Percentiles rank a stretch among this genome's conserved stretches.
phyloP scores from a whole-genome alignment of 2,888 invertebrate genomes.

The Dilophus febrilis region DNA sequence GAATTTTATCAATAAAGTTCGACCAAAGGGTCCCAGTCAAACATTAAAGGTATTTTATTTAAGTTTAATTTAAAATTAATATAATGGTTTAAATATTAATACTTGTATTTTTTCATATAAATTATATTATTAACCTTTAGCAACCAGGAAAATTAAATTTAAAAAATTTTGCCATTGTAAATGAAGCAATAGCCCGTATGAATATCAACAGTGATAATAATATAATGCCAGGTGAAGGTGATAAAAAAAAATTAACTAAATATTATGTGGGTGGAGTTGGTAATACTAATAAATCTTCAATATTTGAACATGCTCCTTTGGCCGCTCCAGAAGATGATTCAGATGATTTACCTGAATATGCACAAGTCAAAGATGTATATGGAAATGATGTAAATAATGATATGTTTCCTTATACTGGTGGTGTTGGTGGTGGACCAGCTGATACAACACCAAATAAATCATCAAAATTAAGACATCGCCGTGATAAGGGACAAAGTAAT shows the following conservation, averaged over 20 bases:
- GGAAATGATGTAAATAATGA: slow-evolving; percentile 34
- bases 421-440: slow-evolving; percentile 25
- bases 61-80: slow-evolving; percentile 8
- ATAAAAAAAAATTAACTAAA: slow-evolving; percentile 21
- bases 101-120: slow-evolving; percentile 9
- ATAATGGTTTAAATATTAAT: not conserved
- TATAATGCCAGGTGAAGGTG: slow-evolving; percentile 18
- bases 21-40: slow-evolving; percentile 50
- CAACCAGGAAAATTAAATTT: slow-evolving; percentile 82
- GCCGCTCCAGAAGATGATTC: slow-evolving; percentile 57
- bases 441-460: slow-evolving; percentile 44
- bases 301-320: slow-evolving; percentile 51
- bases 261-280: not conserved
- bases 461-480: slow-evolving; percentile 36
- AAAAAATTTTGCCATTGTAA: slow-evolving; percentile 76
- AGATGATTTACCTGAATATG: slow-evolving; percentile 53
- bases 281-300: slow-evolving; percentile 19
- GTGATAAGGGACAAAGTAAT: slow-evolving; percentile 45
- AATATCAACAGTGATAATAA: slow-evolving; percentile 40
- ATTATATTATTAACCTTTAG: slow-evolving; percentile 23
- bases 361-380: slow-evolving; percentile 41
- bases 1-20: slow-evolving; percentile 33
- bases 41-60: slow-evolving; percentile 39
- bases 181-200: slow-evolving; percentile 63
- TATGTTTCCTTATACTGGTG: slow-evolving; percentile 11